These are phyloP conservation scores for honey bee (Apis mellifera) DNA, from an alignment of 1,140 invertebrate genomes.

Conservation along the genomic window DNA sequence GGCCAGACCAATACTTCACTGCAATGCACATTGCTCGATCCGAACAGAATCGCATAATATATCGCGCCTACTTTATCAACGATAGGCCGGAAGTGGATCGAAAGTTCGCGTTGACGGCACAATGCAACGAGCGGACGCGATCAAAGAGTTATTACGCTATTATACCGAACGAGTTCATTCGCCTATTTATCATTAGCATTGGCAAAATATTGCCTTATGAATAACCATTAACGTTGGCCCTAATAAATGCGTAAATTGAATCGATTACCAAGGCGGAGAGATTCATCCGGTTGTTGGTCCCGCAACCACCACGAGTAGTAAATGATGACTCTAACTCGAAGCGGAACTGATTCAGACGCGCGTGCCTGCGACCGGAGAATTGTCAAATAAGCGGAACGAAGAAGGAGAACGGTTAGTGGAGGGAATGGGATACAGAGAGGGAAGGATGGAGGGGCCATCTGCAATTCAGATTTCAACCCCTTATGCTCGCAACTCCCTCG, in stretches of 20 bases:
- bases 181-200: slow-evolving; percentile 63
- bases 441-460: slow-evolving; percentile 58
- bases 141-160: slow-evolving; percentile 66
- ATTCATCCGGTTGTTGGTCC: slow-evolving; percentile 48
- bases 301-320: slow-evolving; percentile 52
- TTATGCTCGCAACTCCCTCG: slow-evolving; percentile 67
- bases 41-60: slow-evolving; percentile 52
- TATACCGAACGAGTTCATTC: slow-evolving; percentile 61
- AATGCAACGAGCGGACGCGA: slow-evolving; percentile 50
- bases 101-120: slow-evolving; percentile 53
- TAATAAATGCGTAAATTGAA: slow-evolving; percentile 75
- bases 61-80: slow-evolving; percentile 44
- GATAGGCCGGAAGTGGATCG: slow-evolving; percentile 45
- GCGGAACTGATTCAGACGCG: slow-evolving; percentile 68
- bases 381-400: background rate
- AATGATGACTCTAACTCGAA: slow-evolving; percentile 69
- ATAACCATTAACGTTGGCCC: slow-evolving; percentile 66
- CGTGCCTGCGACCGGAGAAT: background rate
- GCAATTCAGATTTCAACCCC: slow-evolving; percentile 75
- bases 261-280: slow-evolving; percentile 69
- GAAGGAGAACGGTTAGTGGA: background rate
- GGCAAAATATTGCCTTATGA: slow-evolving; percentile 71
- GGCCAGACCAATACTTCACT: background rate
- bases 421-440: background rate
- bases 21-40: background rate